phyloP scores from a whole-genome alignment of 2,888 invertebrate genomes.

The Pantelozetes paolii region DNA sequence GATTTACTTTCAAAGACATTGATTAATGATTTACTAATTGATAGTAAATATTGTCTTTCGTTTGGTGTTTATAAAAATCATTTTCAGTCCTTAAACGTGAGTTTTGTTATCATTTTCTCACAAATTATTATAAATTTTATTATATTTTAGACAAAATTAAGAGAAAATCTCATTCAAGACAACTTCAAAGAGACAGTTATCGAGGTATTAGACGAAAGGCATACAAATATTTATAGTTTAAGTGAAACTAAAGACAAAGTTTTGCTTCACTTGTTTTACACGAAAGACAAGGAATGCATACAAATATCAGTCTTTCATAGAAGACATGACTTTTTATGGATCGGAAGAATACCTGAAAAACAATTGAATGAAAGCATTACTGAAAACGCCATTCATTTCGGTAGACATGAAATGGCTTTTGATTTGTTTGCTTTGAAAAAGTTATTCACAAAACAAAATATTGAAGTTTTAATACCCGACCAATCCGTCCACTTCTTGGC shows the following conservation, averaged over 20 bases:
- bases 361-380: neutral
- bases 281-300: neutral
- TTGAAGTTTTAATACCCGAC: neutral
- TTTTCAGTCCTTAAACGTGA: neutral
- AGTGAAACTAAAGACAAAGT: neutral
- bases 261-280: neutral
- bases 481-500: slow-evolving; percentile 39
- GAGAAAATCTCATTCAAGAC: neutral
- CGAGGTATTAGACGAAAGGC: neutral
- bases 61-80: neutral
- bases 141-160: neutral
- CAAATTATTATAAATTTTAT: neutral
- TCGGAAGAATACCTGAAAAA: neutral
- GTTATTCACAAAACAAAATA: neutral
- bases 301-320: slow-evolving; percentile 9
- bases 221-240: neutral
- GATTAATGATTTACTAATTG: neutral
- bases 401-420: slow-evolving; percentile 25
- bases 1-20: neutral
- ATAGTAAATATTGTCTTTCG: neutral
- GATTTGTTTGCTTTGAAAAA: slow-evolving; percentile 21
- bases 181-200: neutral
- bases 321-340: slow-evolving; percentile 34
- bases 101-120: neutral
- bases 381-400: slow-evolving; percentile 4